A percentile compares a stretch with the other conserved stretches of the same genome.
Evolutionary conservation across 2,888 invertebrate species (phyloP).

Genomic region (Eupithecia abbreviata): DNA sequence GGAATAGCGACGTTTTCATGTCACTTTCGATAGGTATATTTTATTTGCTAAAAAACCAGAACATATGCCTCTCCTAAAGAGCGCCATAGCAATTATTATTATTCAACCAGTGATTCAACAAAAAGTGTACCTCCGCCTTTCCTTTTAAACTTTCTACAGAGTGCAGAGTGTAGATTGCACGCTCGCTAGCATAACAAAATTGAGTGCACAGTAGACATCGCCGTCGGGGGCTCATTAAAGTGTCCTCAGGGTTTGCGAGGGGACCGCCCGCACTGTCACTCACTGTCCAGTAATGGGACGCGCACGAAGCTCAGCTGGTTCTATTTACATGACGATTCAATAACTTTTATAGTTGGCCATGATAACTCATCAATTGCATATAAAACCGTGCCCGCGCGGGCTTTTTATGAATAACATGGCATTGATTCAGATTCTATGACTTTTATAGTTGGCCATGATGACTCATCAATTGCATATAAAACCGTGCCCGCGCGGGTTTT

Average conservation of each 20-base stretch:
- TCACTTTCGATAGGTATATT: neutral
- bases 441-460: neutral
- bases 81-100: too few relatives aligned
- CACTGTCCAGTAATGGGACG: constrained; percentile 43
- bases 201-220: constrained; percentile 32
- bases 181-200: constrained; percentile 29
- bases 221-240: constrained; percentile 54
- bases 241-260: constrained; percentile 43
- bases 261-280: constrained; percentile 49
- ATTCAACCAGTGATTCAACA: neutral
- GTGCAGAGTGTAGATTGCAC: neutral
- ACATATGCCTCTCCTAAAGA: too few relatives aligned
- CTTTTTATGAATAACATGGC: neutral
- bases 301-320: constrained; percentile 2
- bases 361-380: too few relatives aligned
- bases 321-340: neutral
- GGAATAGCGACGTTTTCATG: neutral
- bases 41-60: neutral
- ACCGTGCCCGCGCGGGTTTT: too few relatives aligned
- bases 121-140: neutral
- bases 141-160: neutral
- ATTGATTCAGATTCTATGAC: neutral
- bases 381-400: too few relatives aligned
- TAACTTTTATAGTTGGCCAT: too few relatives aligned
- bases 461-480: too few relatives aligned